These are phyloP conservation scores for Centropus bengalensis DNA, from an alignment of 2,113 vertebrate species.

Conservation along the genomic window DNA sequence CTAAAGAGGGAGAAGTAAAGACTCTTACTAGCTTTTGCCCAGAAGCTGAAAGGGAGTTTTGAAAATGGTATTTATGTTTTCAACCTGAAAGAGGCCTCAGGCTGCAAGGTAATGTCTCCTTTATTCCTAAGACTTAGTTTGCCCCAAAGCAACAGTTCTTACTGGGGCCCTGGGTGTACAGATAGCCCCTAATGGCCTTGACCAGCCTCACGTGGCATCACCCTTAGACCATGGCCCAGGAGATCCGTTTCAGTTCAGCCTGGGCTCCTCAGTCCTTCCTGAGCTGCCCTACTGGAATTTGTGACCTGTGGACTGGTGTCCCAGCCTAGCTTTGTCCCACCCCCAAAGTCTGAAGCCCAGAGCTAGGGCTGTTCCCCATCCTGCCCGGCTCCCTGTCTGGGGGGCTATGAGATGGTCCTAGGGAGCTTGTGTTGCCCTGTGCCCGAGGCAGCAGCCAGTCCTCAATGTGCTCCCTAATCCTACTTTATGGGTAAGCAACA, in stretches of 20 bases:
- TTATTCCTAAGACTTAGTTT: background rate
- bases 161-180: too few species aligned
- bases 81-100: background rate
- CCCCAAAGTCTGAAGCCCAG: background rate
- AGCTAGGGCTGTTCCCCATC: background rate
- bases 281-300: background rate
- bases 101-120: background rate
- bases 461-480: background rate
- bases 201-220: background rate
- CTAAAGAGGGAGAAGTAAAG: background rate
- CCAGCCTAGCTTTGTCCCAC: accelerated
- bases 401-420: too few species aligned
- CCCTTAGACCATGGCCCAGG: background rate
- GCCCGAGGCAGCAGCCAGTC: background rate
- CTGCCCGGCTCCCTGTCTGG: background rate
- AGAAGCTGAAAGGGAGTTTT: background rate
- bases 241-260: background rate
- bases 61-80: background rate
- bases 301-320: background rate
- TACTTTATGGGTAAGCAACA: background rate
- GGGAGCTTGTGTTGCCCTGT: too few species aligned
- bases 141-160: background rate
- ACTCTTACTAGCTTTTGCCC: background rate
- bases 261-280: background rate
- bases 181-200: background rate